Evolutionary conservation across 2,888 invertebrate species (phyloP), one percentile per base, ranked within the genome.

Genomic region (Operophtera brumata): DNA sequence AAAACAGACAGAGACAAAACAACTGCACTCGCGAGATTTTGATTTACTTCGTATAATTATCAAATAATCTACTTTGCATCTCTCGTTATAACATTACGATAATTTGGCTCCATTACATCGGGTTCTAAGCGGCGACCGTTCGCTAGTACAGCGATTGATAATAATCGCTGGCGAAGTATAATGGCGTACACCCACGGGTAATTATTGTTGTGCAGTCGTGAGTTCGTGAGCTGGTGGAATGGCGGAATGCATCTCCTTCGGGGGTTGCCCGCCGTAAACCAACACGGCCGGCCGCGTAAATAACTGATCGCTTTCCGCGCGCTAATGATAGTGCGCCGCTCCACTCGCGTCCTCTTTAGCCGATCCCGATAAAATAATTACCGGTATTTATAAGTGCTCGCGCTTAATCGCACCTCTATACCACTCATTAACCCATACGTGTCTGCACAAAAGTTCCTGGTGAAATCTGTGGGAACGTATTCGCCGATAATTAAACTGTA

Each of bases 161-260:
- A 90, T 90, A 88, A 90, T 88, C 89, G 85, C 84, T 86, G 79
- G 89, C 85, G 86, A 88, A 88, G 85, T 87, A 90, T 89, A 90
- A 90, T 90, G 84, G 88, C 87, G 89, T 88, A 90, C 90, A 89
- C 89, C 90, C 90, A 89, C 89, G 84, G 88, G 87, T 90, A 90
- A 90, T 90, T 90, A 90, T 90, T 87, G 89, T 86, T 84, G 88
- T 87, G 86, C 81, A 85, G 89, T 90, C 89, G 89, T 90, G 89
- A 89, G 89, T 84, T 90, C 90, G 90, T 90, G 90, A 84, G 88
- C 79, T 76, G 77, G 79, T 82, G 83, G 83, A 84, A 83, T 82
- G 79, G 85, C 70, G 87, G 90, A 89, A 90, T 90, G 90, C 89
- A 89, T 88, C 89, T 90, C 90, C 90, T 90, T 87, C 88, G 88